These are phyloP conservation scores for Etia nguti DNA, from an alignment of 2,113 vertebrate species.

Conservation along the genomic window DNA sequence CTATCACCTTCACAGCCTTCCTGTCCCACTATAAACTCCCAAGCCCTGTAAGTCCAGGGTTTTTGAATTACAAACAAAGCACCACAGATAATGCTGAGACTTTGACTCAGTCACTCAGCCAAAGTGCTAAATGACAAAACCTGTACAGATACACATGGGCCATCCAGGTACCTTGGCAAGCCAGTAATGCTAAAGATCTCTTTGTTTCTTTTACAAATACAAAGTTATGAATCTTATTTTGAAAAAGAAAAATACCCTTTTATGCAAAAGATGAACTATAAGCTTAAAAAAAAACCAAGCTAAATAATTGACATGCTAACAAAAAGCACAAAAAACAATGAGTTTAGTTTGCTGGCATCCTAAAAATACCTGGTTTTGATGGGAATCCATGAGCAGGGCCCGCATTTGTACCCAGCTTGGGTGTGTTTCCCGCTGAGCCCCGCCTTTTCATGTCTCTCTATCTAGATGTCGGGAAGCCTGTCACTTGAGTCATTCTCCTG, in stretches of 20 bases:
- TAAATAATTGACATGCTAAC: not conserved
- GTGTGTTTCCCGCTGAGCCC: slow-evolving; percentile 10
- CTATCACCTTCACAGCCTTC: slow-evolving; percentile 41
- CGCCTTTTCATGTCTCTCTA: slow-evolving; percentile 40
- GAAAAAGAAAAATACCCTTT: not conserved
- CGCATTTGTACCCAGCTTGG: not conserved
- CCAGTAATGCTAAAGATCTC: slow-evolving; percentile 12
- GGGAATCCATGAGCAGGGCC: slow-evolving; percentile 10
- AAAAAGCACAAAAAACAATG: slow-evolving; percentile 12
- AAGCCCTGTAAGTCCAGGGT: not conserved
- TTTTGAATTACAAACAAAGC: slow-evolving; percentile 8
- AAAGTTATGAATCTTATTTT: slow-evolving; percentile 11
- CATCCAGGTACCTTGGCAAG: slow-evolving; percentile 14
- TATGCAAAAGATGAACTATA: slow-evolving; percentile 9
- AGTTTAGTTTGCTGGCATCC: slow-evolving; percentile 17
- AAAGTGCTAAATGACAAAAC: slow-evolving; percentile 5
- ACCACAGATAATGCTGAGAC: not conserved
- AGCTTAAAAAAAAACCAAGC: not conserved
- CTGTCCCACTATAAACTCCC: not conserved
- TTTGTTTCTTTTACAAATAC: slow-evolving; percentile 2
- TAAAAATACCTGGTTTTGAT: not conserved
- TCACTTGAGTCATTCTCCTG: slow-evolving; percentile 33
- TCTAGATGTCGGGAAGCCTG: slow-evolving; percentile 32
- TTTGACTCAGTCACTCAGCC: not conserved
- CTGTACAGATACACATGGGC: slow-evolving; percentile 29